Percentiles rank a stretch among this genome's conserved stretches.
Evolutionary conservation across 2,113 vertebrate species (phyloP).

Genomic region (Mormoops blainvillei): DNA sequence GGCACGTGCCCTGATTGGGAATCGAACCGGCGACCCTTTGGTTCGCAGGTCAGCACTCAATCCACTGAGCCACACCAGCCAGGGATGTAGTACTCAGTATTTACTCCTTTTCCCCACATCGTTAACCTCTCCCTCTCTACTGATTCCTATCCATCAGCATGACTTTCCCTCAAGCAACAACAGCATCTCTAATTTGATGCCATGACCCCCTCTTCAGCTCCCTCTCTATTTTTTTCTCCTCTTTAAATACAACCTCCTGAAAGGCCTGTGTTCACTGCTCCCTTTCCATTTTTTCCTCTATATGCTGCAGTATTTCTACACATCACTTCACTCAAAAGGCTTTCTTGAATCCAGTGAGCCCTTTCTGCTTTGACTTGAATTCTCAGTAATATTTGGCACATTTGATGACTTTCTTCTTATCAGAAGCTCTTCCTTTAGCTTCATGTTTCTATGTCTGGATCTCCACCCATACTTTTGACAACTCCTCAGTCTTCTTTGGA

Average conservation of each 20-base stretch:
- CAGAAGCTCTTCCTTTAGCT: background rate
- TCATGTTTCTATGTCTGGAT: background rate
- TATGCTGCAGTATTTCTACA: background rate
- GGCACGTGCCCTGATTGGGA: no score
- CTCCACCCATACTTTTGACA: background rate
- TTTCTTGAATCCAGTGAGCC: background rate
- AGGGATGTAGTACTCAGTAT: no score
- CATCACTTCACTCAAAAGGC: background rate
- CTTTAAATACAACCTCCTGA: background rate
- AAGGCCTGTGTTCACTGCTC: background rate
- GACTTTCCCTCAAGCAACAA: background rate
- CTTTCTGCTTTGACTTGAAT: background rate
- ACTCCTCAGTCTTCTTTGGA: slow-evolving; percentile 12
- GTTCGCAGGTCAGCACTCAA: no score
- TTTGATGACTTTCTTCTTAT: background rate
- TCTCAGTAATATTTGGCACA: background rate
- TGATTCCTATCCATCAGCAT: background rate
- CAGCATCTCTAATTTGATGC: background rate
- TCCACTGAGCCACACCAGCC: no score
- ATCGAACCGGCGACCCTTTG: no score
- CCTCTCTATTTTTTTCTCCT: background rate
- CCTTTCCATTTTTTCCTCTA: background rate
- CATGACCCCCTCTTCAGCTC: background rate
- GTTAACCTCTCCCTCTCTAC: background rate
- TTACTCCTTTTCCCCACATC: background rate